Base-by-base conservation (phyloP, 2,888 invertebrate species). In the Lasioglossum leucozonium region DNA sequence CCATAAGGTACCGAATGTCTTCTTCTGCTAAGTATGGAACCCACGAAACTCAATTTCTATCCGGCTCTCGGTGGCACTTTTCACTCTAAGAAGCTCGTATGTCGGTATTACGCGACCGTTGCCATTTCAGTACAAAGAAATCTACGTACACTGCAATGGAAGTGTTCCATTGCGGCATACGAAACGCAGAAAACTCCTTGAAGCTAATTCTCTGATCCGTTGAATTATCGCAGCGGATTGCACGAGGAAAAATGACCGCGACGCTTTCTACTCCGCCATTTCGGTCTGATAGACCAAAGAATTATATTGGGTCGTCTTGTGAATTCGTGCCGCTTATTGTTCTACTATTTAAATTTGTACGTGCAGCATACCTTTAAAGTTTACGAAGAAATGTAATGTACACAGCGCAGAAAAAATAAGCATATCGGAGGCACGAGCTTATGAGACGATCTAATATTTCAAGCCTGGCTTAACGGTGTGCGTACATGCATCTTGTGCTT, bases 161-260 rank as follows among this genome's bases (percentile, higher is more conserved):
- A 75, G 42, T 18, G 16, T 22, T 55, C 26, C 30, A 58, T 71
- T 18, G 58, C 34, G 37, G 55, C 65, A 76, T 81, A 81, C 40
- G 58, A 69, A 76, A 81, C 73, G 69, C 55, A 47, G 42, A 69
- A 71, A 73, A 83, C 79, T 86, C 73, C 71, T 76, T 73, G 58
- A 86, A 55, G 79, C 72, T 86, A 86, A 87, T 86, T 86, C 81
- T 78, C 30, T 73, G 62, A 81, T 79, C 81, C 74, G 71, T 37
- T 87, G 87, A 87, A 83, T 86, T 87, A 87, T 87, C 79, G 74
- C 30, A 75, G 42, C 42, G 83, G 79, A 83, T 81, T 83, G 55
- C 72, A 1, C 47, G 22, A 72, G 55, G 81, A 86, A 73, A 58
- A 79, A 86, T 81, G 81, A 42, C 47, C 51, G 40, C 58, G 62